These are phyloP conservation scores for Homalodisca vitripennis DNA, from an alignment of 1,140 invertebrate genomes.

Conservation along the genomic window DNA sequence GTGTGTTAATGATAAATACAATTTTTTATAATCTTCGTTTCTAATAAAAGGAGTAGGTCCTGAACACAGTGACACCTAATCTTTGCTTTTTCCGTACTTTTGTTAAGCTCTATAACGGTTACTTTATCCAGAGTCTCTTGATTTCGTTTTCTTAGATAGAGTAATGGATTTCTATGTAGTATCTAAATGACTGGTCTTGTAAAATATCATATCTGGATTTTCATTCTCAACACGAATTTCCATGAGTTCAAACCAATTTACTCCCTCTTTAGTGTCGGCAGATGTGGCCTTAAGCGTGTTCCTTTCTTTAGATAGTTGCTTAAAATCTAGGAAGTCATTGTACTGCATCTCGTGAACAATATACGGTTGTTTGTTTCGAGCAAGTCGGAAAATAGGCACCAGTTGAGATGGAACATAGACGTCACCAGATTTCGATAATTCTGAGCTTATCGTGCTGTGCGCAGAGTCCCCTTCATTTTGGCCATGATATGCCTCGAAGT, in stretches of 20 bases:
- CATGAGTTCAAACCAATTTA: not conserved
- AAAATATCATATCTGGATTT: too few relatives aligned
- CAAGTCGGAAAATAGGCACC: not conserved
- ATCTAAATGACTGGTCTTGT: too few relatives aligned
- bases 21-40: too few relatives aligned
- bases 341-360: conserved; percentile 1
- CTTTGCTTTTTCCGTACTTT: too few relatives aligned
- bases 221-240: not conserved
- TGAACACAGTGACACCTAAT: too few relatives aligned
- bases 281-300: not conserved
- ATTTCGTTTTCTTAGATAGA: too few relatives aligned
- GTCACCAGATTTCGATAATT: not conserved
- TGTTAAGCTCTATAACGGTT: too few relatives aligned
- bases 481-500: not conserved
- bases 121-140: too few relatives aligned
- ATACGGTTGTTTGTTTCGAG: not conserved
- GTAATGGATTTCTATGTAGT: too few relatives aligned
- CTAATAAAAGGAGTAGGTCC: too few relatives aligned
- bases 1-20: too few relatives aligned
- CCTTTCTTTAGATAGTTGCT: not conserved
- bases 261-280: not conserved
- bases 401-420: not conserved
- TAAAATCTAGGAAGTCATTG: not conserved
- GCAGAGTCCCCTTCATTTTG: too few relatives aligned
- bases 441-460: not conserved